Conservation (phyloP, 2,888 invertebrate genomes). For the Ypsolopha sequella region DNA sequence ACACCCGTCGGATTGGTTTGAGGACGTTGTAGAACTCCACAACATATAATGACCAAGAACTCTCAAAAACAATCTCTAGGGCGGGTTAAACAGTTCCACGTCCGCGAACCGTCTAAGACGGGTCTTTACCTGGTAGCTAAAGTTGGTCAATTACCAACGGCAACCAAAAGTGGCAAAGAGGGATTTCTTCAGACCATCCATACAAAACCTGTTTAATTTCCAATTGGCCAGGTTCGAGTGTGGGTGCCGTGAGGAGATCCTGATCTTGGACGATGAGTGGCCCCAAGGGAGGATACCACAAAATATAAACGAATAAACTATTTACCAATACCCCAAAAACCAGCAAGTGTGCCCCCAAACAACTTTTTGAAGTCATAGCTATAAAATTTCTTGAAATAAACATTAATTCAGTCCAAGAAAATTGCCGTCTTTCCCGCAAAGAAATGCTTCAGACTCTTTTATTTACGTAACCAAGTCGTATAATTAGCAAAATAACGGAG, state of each 20-base stretch:
- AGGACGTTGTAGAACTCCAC: constrained; percentile 4
- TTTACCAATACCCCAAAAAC: too few relatives aligned
- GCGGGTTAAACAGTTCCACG: neutral
- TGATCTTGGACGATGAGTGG: neutral
- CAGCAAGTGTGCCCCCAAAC: neutral
- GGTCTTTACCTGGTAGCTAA: neutral
- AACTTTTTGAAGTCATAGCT: neutral
- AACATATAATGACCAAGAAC: neutral
- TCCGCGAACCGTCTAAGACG: neutral
- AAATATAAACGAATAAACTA: neutral
- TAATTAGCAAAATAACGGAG: neutral
- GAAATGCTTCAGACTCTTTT: neutral
- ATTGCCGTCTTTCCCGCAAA: neutral
- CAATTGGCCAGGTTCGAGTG: too few relatives aligned
- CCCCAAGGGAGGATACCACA: neutral
- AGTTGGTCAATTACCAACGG: neutral
- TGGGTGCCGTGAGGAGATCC: neutral
- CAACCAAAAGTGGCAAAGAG: neutral
- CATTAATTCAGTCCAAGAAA: neutral
- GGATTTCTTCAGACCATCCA: neutral
- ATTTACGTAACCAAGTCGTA: neutral
- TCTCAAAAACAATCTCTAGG: neutral
- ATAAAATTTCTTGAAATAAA: too few relatives aligned
- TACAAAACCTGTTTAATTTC: too few relatives aligned
- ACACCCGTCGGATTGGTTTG: constrained; percentile 2